Evolutionary conservation across 2,797 vertebrate species (phyloP), one percentile per base, ranked within the genome.

Genomic region (Hypotaenidia philippensis): DNA sequence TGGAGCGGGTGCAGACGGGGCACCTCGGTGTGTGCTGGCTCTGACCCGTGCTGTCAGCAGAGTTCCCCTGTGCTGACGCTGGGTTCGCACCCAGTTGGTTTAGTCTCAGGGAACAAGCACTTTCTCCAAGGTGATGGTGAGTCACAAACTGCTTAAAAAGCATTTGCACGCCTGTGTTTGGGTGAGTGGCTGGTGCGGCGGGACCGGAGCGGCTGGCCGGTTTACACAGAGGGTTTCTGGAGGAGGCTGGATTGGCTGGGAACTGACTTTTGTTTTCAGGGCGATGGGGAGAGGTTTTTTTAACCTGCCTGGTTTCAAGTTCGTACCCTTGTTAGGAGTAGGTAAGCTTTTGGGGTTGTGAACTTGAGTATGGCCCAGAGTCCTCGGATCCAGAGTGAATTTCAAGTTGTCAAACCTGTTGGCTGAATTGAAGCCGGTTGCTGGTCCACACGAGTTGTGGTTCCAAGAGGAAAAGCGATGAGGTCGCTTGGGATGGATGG

Each of bases 51-150:
- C 60, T 83, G 60, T 77, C 83, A 44, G 36, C 36, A 36, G 21
- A 49, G 71, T 85, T 93, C 83, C 88, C 88, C 68, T 61, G 77
- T 72, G 70, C 83, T 83, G 90, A 65, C 69, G 59, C 61, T 19
- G 68, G 90, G 82, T 91, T 95, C n/a, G 9, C 0, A 16, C 53
- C 1, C 61, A 47, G 80, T 50, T 59, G 90, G 50, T 74, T 95
- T 89, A 96, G 77, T 94, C 89, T 89, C 74, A 64, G 77, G 41
- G 70, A 81, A 40, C 69, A 13, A 92, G 66, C 74, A 94, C 94
- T 96, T 96, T 96, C 96, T 96, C 95, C 74, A 53, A 32, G 80
- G 92, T 10, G 2, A n/a, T 85, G 93, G n/a, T 96, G 96, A 95
- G 92, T 96, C 88, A 90, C 0, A 2, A 57, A 32, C 75, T 68